A percentile compares a stretch with the other conserved stretches of the same genome.
phyloP scores from a whole-genome alignment of 2,888 invertebrate species.

The Rhorus exstirpatorius region DNA sequence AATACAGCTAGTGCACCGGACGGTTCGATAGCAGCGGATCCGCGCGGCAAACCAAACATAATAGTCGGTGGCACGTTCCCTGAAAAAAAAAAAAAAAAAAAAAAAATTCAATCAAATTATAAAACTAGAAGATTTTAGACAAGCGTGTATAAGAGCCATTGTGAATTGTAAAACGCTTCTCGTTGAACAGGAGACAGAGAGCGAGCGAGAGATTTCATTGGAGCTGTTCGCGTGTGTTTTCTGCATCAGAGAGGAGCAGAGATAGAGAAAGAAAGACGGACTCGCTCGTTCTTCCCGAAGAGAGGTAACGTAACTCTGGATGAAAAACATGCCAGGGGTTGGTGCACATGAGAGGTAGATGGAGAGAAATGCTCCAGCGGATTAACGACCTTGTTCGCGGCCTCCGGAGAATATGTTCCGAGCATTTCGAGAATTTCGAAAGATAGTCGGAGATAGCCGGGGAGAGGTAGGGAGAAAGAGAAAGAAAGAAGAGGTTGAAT shows the following conservation, averaged over 20 bases:
- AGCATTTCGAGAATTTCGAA: conserved; percentile 61
- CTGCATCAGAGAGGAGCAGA: not conserved
- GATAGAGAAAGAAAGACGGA: not conserved
- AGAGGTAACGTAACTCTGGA: conserved; percentile 36
- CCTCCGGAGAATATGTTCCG: conserved; percentile 65
- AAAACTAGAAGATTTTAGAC: not conserved
- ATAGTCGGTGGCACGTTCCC: conserved; percentile 95
- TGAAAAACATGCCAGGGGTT: conserved; percentile 62
- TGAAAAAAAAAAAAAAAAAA: conserved; percentile 79
- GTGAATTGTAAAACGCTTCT: conserved; percentile 20
- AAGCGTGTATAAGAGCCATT: conserved; percentile 21
- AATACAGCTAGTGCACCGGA: conserved; percentile 93
- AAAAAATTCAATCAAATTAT: conserved; percentile 7
- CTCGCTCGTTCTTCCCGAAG: conserved; percentile 23
- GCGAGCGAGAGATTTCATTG: not conserved
- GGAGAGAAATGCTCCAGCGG: conserved; percentile 45
- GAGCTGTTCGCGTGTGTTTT: conserved; percentile 30
- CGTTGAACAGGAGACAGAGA: not conserved
- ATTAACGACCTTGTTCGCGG: conserved; percentile 69
- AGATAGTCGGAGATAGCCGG: no score
- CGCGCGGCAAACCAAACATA: conserved; percentile 91
- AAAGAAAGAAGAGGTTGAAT: conserved; percentile 6
- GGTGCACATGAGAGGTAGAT: conserved; percentile 39
- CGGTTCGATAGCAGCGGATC: conserved; percentile 93
- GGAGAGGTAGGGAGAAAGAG: not conserved